These are phyloP conservation scores for Tipula vernalis DNA, from an alignment of 2,888 invertebrate species.

Conservation along the genomic window DNA sequence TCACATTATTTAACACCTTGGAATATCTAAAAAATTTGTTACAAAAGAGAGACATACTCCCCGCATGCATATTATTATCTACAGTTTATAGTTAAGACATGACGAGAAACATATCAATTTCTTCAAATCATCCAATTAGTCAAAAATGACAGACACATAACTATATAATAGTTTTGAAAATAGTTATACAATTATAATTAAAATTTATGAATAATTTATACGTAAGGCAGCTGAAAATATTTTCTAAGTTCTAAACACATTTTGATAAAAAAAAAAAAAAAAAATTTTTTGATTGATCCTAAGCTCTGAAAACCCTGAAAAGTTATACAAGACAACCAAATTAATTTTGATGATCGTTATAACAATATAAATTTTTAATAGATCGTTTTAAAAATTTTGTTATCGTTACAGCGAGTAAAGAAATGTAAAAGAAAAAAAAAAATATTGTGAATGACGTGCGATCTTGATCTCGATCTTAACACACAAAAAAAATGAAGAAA, in stretches of 20 bases:
- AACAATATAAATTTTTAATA: background rate
- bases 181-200: background rate
- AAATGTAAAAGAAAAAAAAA: background rate
- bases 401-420: background rate
- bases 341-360: background rate
- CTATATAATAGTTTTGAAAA: background rate
- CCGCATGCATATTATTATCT: background rate
- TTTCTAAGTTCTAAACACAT: background rate
- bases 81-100: background rate
- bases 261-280: background rate
- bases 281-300: background rate
- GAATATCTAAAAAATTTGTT: background rate
- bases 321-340: background rate
- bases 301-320: background rate
- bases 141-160: background rate
- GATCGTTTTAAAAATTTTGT: background rate
- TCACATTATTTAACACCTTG: background rate
- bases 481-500: background rate
- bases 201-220: background rate
- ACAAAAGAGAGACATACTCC: background rate
- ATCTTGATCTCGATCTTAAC: constrained; percentile 6
- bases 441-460: constrained; percentile 7
- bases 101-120: background rate
- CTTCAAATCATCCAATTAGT: constrained; percentile 4
- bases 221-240: background rate